A percentile compares a stretch with the other conserved stretches of the same genome.
Evolutionary conservation across 2,113 vertebrate species (phyloP).

Genomic region (Oostethus manadensis): DNA sequence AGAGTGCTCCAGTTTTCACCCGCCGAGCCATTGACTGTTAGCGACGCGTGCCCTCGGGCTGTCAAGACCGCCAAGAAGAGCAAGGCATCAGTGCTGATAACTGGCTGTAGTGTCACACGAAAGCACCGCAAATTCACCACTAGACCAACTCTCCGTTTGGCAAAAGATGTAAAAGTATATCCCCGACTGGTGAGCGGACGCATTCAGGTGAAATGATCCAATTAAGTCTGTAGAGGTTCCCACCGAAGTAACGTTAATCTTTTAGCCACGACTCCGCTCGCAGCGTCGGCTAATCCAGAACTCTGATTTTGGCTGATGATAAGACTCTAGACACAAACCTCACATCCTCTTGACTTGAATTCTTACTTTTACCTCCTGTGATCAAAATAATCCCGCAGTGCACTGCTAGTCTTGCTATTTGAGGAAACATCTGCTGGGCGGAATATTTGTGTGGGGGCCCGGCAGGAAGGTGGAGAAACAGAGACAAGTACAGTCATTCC

Average conservation of each 20-base stretch:
- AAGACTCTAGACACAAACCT: too few relatives aligned
- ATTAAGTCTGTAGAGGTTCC: constrained; percentile 43
- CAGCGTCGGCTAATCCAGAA: background rate
- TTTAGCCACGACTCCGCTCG: constrained; percentile 31
- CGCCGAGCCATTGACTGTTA: constrained; percentile 40
- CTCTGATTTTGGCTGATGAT: too few relatives aligned
- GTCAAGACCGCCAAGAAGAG: constrained; percentile 10
- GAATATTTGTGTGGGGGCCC: constrained; percentile 20
- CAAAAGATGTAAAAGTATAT: too few relatives aligned
- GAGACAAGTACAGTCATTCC: background rate
- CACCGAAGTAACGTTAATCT: constrained; percentile 49
- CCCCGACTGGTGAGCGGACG: constrained; percentile 23
- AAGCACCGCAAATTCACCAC: too few relatives aligned
- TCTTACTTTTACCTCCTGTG: constrained; percentile 5
- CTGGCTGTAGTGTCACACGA: background rate
- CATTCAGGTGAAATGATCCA: constrained; percentile 54
- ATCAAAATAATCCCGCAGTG: constrained; percentile 11
- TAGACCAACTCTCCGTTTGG: too few relatives aligned
- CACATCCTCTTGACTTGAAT: too few relatives aligned
- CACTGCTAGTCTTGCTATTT: constrained; percentile 29
- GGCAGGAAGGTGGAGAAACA: constrained; percentile 17
- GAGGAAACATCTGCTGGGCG: constrained; percentile 58
- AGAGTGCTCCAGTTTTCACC: constrained; percentile 40
- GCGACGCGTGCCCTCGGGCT: constrained; percentile 35
- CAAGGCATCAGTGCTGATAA: constrained; percentile 3